Evolutionary conservation across 2,113 vertebrate genomes (phyloP), one percentile per base, ranked within the genome.

Genomic region (Rattus rattus): DNA sequence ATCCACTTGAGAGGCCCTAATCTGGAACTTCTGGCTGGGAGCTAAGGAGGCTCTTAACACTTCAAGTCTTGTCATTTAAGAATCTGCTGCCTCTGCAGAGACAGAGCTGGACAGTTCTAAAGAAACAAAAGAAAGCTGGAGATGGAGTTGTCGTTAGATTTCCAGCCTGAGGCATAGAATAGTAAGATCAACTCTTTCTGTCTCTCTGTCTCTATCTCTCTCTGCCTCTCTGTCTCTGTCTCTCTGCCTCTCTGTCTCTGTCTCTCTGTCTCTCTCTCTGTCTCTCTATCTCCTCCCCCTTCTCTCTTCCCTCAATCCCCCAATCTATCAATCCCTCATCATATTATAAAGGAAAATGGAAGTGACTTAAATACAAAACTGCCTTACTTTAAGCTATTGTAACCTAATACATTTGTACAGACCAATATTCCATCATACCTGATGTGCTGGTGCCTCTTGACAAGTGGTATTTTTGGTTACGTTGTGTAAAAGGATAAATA

Each of bases 71-170:
- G 19, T 54, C 92, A 26, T 77, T 94, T 43, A 89, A 87, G 94
- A 39, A 59, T 83, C 90, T 73, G 39, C 54, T 91, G 39, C 77
- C 84, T 67, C 56, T 81, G 47, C 30, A 76, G 81, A 76, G 47
- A 94, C 47, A 88, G 85, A 92, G 85, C 67, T 91, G 33, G 76
- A 85, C 12, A 14, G 2, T n/a, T 95, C 61, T 87, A 94, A 92
- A 89, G 92, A 96, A 96, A 87, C 70, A 90, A 88, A 96, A 86
- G 80, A 56, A n/a, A 93, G 7, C 76, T 94, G 19, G 52, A 93
- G 36, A 43, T 63, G 26, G 7, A 59, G 7, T 19, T 4, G n/a
- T 76, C 30, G 30, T 96, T 12, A 26, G 52, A 30, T 65, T 49
- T 1, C 2, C 61, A 65, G 81, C 3, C 73, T 76, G 81, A 91